Conservation (phyloP, 2,888 invertebrate species). For the Aspidiotus destructor region DNA sequence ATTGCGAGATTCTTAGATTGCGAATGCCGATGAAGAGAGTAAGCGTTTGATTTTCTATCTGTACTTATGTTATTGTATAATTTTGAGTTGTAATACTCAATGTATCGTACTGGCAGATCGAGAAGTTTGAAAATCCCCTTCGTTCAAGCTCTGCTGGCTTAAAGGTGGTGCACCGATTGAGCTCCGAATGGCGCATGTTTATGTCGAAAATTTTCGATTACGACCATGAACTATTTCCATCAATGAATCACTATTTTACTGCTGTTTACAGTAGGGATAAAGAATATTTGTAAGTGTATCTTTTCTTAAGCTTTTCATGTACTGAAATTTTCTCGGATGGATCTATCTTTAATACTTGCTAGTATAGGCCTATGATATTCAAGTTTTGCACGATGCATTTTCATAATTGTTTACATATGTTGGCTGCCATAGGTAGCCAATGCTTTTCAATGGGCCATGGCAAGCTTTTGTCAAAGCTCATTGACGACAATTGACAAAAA, state of each 20-base stretch:
- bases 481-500: too few species aligned
- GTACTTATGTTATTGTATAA: conserved; percentile 15
- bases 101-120: conserved; percentile 28
- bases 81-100: neutral
- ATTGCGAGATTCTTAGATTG: conserved; percentile 83
- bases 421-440: too few species aligned
- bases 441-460: too few species aligned
- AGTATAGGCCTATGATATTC: too few species aligned
- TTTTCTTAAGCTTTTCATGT: neutral
- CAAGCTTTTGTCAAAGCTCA: too few species aligned
- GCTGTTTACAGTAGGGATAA: conserved; percentile 84
- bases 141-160: conserved; percentile 1
- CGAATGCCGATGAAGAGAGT: conserved; percentile 78
- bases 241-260: conserved; percentile 34
- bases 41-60: neutral
- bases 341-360: too few species aligned
- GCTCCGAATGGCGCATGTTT: conserved; percentile 15
- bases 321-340: too few species aligned
- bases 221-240: conserved; percentile 31
- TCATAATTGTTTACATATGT: too few species aligned
- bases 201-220: conserved; percentile 21
- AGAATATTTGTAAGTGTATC: conserved; percentile 73
- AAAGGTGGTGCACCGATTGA: conserved; percentile 16
- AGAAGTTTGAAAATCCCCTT: conserved; percentile 11
- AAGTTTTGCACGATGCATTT: too few species aligned